A percentile compares a stretch with the other conserved stretches of the same genome.
phyloP scores from a whole-genome alignment of 2,888 invertebrate species.

The Eutolmus rufibarbis region DNA sequence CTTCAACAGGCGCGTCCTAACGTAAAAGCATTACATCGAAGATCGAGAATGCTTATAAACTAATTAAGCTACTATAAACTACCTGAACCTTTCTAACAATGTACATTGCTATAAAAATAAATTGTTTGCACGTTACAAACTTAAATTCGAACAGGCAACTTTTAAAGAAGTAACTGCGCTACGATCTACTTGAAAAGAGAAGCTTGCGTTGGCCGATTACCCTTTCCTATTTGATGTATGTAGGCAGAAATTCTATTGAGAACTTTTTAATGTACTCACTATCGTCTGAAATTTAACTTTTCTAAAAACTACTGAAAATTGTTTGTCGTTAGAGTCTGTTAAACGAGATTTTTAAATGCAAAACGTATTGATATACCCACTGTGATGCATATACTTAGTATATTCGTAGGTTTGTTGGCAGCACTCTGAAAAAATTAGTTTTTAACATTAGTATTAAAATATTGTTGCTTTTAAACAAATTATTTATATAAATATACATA shows the following conservation, averaged over 20 bases:
- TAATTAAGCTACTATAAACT: background rate
- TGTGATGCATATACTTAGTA: background rate
- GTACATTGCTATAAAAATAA: background rate
- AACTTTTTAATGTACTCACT: background rate
- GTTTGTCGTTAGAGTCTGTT: background rate
- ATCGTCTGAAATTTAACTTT: background rate
- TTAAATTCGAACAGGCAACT: background rate
- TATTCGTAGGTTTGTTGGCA: background rate
- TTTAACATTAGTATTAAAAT: background rate
- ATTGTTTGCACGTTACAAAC: background rate
- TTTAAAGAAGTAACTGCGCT: background rate
- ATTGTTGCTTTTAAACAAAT: background rate
- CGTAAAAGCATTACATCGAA: background rate
- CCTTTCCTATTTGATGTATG: background rate
- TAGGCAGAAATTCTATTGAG: background rate
- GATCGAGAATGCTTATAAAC: background rate
- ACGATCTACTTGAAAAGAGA: background rate
- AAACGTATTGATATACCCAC: background rate
- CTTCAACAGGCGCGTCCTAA: background rate
- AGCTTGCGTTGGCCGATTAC: background rate
- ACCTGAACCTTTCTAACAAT: background rate
- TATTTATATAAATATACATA: background rate
- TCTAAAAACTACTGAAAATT: background rate
- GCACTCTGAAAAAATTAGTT: background rate
- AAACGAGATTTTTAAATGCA: background rate